These are phyloP conservation scores for Lagopus leucura DNA, from an alignment of 2,113 vertebrate species.

Conservation along the genomic window DNA sequence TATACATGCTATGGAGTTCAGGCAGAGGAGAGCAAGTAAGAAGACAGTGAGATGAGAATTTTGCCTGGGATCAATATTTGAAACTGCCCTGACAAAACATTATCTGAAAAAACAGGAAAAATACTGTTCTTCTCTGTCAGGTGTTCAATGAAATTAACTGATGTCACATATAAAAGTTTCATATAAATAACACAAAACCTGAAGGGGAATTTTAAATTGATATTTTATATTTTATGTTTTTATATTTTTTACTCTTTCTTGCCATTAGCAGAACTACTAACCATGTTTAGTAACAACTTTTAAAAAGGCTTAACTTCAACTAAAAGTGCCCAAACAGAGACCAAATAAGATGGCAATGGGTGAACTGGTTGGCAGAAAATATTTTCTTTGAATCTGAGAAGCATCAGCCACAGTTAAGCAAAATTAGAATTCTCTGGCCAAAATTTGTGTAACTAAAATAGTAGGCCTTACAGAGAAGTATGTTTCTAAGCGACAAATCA, in stretches of 20 bases:
- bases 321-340: not conserved
- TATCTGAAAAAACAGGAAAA: not conserved
- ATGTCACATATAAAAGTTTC: not conserved
- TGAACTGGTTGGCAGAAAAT: not conserved
- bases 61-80: not conserved
- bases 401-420: not conserved
- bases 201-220: not conserved
- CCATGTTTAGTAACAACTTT: not conserved
- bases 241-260: not conserved
- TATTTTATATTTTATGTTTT: too few relatives aligned
- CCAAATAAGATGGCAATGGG: fast-evolving
- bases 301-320: not conserved
- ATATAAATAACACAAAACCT: not conserved
- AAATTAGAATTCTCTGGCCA: not conserved
- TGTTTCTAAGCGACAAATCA: not conserved
- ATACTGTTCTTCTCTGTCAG: not conserved
- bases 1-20: not conserved
- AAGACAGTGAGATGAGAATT: not conserved
- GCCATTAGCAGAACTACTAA: not conserved
- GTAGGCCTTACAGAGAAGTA: not conserved
- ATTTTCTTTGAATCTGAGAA: not conserved
- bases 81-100: not conserved
- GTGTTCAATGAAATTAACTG: not conserved
- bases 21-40: not conserved
- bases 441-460: not conserved